phyloP scores from a whole-genome alignment of 2,113 vertebrate genomes.

The Barbus barbus region DNA sequence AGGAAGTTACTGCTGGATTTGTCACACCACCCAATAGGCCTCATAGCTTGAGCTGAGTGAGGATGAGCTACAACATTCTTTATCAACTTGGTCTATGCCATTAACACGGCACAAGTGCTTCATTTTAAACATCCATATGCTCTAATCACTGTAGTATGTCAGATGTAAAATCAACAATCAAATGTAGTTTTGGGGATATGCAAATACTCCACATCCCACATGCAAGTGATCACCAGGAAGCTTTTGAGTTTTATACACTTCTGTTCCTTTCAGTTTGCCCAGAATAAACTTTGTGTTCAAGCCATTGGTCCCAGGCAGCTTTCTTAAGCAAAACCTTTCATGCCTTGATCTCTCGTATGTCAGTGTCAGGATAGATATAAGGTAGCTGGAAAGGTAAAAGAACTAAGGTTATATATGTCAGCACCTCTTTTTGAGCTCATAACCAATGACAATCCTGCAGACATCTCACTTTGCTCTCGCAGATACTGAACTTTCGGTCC shows the following conservation, averaged over 20 bases:
- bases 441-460: background rate
- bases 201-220: background rate
- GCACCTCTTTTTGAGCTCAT: background rate
- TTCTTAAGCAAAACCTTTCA: background rate
- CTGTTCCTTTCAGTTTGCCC: background rate
- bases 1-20: background rate
- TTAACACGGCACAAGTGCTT: background rate
- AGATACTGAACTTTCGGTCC: background rate
- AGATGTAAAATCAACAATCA: background rate
- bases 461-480: background rate
- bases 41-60: background rate
- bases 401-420: background rate
- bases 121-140: background rate
- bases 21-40: background rate
- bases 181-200: constrained; percentile 17
- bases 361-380: background rate
- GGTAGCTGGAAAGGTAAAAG: background rate
- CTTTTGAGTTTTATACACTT: background rate
- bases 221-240: background rate
- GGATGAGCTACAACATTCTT: background rate
- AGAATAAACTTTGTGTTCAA: background rate
- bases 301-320: background rate
- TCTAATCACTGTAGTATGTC: background rate
- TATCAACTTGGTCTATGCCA: background rate
- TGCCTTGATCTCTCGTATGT: background rate